Evolutionary conservation across 2,797 vertebrate genomes (phyloP).

Genomic region (Malurus leucopterus): DNA sequence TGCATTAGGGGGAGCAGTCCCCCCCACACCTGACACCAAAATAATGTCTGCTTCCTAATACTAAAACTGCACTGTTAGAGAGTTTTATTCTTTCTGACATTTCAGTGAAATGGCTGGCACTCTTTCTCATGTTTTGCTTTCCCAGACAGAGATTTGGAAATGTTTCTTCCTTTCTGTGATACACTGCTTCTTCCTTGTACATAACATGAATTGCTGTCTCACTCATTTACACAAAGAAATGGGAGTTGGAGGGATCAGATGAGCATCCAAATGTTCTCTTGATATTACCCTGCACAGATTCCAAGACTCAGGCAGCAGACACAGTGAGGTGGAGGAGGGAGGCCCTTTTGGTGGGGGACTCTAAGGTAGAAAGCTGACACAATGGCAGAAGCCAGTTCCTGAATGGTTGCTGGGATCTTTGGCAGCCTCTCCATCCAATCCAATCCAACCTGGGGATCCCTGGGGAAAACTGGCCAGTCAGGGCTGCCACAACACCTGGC

Average conservation of each 20-base stretch:
- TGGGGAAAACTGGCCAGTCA: neutral
- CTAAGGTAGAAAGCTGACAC: no score
- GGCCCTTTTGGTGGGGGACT: no score
- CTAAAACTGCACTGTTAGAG: neutral
- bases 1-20: neutral
- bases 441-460: neutral
- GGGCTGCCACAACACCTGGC: neutral
- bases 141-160: neutral
- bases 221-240: neutral
- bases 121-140: neutral
- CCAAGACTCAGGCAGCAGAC: neutral
- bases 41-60: neutral
- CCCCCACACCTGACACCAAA: no score
- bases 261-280: neutral
- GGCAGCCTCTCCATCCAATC: neutral
- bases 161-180: neutral
- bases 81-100: no score
- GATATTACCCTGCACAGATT: neutral
- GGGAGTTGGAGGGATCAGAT: neutral
- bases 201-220: neutral
- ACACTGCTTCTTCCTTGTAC: neutral
- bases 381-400: neutral
- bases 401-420: neutral
- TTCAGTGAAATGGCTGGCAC: no score
- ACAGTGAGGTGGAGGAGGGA: no score